Evolutionary conservation across 2,888 invertebrate genomes (phyloP), one percentile per base, ranked within the genome.

Genomic region (Octonoba sinensis): DNA sequence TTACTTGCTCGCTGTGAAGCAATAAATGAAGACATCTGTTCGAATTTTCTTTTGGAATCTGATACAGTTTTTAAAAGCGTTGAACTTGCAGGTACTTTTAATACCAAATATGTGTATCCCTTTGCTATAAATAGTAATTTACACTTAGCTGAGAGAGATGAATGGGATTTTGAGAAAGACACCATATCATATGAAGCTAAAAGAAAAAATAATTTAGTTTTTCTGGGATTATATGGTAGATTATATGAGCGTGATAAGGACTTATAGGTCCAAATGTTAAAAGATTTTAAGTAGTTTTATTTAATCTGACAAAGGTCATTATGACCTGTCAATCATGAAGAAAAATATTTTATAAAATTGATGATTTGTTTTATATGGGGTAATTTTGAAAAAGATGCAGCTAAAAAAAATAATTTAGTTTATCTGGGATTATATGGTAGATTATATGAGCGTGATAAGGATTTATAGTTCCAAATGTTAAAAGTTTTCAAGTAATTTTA

Each of bases 341-440:
- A 36, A 36, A 36, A 36, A 36, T 36, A 36, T 8, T 36, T 36
- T 6, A 36, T 36, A 36, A 36, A 36, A n/a, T n/a, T n/a, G n/a
- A n/a, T n/a, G n/a, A n/a, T n/a, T n/a, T n/a, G n/a, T n/a, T n/a
- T n/a, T n/a, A n/a, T n/a, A n/a, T n/a, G n/a, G n/a, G n/a, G n/a
- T n/a, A n/a, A n/a, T 27, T 81, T 69, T 22, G 69, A 74, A 11
- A 74, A 74, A n/a, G 22, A 46, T 20, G 16, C 24, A 12, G 56
- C 62, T 13, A 12, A 16, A 20, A 22, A 51, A 15, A 65, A 72
- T 15, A 27, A 66, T n/a, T 54, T 64, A 1, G 36, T 79, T 49
- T 76, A 69, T 27, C 20, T 73, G 6, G 70, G 71, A 11, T 66
- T 79, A 16, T 51, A 79, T 44, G 79, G 79, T 54, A 70, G 79